Percentiles rank a stretch among this genome's conserved stretches.
These are phyloP conservation scores for Nineta flava DNA, from an alignment of 2,888 invertebrate genomes.

Conservation along the genomic window DNA sequence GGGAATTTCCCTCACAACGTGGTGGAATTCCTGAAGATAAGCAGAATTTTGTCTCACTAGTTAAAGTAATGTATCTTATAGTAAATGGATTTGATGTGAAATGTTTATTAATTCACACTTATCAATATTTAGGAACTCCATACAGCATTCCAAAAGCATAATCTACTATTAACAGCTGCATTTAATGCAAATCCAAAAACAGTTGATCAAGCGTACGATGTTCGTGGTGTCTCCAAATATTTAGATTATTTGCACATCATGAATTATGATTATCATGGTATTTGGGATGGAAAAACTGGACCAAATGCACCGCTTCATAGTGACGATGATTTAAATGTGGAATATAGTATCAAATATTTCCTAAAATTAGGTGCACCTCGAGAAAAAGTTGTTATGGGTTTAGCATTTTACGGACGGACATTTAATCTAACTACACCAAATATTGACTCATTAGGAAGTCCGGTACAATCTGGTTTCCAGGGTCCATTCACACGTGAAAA, in stretches of 20 bases:
- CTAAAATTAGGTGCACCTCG: slow-evolving; percentile 55
- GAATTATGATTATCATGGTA: slow-evolving; percentile 82
- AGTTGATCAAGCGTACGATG: slow-evolving; percentile 62
- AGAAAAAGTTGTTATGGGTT: slow-evolving; percentile 62
- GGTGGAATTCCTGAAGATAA: slow-evolving; percentile 61
- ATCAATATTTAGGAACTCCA: slow-evolving; percentile 42
- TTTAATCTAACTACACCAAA: slow-evolving; percentile 38
- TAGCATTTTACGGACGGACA: slow-evolving; percentile 73
- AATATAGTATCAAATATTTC: slow-evolving; percentile 60
- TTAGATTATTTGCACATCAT: slow-evolving; percentile 65
- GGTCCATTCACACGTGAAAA: slow-evolving; percentile 65
- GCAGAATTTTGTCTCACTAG: slow-evolving; percentile 58
- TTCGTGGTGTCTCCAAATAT: slow-evolving; percentile 48
- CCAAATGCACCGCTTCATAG: slow-evolving; percentile 62
- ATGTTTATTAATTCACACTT: slow-evolving; percentile 4
- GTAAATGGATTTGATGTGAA: neutral
- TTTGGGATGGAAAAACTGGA: slow-evolving; percentile 60
- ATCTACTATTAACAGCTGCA: slow-evolving; percentile 63
- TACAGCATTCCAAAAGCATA: slow-evolving; percentile 48
- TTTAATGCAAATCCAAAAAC: slow-evolving; percentile 62
- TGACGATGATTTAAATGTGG: slow-evolving; percentile 49
- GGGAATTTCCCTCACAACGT: slow-evolving; percentile 71
- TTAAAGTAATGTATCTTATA: slow-evolving; percentile 37
- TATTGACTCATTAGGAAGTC: slow-evolving; percentile 33
- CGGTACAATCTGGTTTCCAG: slow-evolving; percentile 47